phyloP scores from a whole-genome alignment of 2,113 vertebrate genomes.

The Oncorhynchus tshawytscha region DNA sequence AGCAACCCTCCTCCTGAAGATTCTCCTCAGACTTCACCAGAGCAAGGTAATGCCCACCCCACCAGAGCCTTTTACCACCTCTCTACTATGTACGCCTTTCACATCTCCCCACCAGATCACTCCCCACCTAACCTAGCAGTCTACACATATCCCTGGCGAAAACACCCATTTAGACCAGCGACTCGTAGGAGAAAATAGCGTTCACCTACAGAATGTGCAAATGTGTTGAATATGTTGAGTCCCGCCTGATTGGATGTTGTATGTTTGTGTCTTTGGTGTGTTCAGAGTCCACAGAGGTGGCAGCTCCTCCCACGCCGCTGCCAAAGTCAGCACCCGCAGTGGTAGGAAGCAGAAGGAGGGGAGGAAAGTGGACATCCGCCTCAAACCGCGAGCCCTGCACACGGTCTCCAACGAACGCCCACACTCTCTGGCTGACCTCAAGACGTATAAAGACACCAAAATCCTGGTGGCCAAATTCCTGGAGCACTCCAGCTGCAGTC shows the following conservation, averaged over 20 bases:
- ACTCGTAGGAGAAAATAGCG: too few relatives aligned
- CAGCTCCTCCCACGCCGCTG: constrained; percentile 61
- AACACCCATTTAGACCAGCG: too few relatives aligned
- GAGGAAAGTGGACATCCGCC: constrained; percentile 66
- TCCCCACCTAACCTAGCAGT: too few relatives aligned
- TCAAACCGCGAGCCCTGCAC: constrained; percentile 74
- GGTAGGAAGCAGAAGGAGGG: constrained; percentile 69
- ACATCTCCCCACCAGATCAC: too few relatives aligned
- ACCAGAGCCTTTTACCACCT: neutral
- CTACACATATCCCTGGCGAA: neutral
- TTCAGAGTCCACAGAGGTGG: constrained; percentile 59
- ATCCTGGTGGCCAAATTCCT: constrained; percentile 93
- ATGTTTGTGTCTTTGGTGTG: constrained; percentile 49
- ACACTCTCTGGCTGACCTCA: constrained; percentile 85
- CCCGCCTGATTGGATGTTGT: neutral
- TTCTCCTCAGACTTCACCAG: constrained; percentile 62
- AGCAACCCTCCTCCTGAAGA: constrained; percentile 56
- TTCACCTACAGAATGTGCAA: too few relatives aligned
- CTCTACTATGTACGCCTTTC: neutral
- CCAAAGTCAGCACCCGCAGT: constrained; percentile 55
- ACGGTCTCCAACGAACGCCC: constrained; percentile 76
- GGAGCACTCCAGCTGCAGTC: constrained; percentile 87
- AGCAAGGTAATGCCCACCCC: constrained; percentile 61
- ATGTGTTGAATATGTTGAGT: neutral
- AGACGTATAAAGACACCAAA: constrained; percentile 89